A percentile compares a stretch with the other conserved stretches of the same genome.
Evolutionary conservation across 2,888 invertebrate genomes (phyloP).

Genomic region (Bellardia pandia): DNA sequence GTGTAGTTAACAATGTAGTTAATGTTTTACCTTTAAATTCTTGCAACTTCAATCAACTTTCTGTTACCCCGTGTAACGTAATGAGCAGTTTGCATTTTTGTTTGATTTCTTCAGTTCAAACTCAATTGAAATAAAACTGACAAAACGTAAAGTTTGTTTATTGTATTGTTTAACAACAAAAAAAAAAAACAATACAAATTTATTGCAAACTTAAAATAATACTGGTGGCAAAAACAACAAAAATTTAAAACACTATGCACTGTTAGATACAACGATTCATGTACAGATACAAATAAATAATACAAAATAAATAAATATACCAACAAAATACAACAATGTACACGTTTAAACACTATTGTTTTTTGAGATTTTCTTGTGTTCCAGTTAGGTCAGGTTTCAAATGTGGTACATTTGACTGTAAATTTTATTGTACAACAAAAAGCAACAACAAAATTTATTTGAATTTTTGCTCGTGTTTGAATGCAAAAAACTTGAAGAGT

Average conservation of each 20-base stretch:
- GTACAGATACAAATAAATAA: slow-evolving; percentile 15
- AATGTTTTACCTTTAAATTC: no score
- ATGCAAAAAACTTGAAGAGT: slow-evolving; percentile 39
- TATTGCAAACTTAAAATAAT: slow-evolving; percentile 57
- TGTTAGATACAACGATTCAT: slow-evolving; percentile 13
- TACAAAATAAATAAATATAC: slow-evolving; percentile 33
- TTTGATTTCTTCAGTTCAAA: slow-evolving; percentile 14
- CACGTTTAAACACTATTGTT: slow-evolving; percentile 69
- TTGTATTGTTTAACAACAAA: slow-evolving; percentile 21
- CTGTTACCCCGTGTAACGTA: slow-evolving; percentile 26
- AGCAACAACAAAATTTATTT: slow-evolving; percentile 57
- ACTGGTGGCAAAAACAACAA: slow-evolving; percentile 65
- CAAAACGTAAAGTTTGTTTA: slow-evolving; percentile 58
- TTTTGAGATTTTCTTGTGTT: slow-evolving; percentile 39
- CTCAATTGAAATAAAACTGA: slow-evolving; percentile 35
- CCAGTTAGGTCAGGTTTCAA: slow-evolving; percentile 78
- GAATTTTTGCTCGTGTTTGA: slow-evolving; percentile 36
- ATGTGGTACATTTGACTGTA: slow-evolving; percentile 79
- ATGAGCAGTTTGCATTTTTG: not conserved
- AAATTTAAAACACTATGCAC: slow-evolving; percentile 61
- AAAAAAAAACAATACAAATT: slow-evolving; percentile 38
- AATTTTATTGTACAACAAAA: slow-evolving; percentile 4
- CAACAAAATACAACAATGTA: slow-evolving; percentile 52
- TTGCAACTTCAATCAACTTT: not conserved
- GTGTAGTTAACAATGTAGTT: no score